These are phyloP conservation scores for Drosophila triauraria DNA, from an alignment of 1,140 invertebrate species.

Conservation along the genomic window DNA sequence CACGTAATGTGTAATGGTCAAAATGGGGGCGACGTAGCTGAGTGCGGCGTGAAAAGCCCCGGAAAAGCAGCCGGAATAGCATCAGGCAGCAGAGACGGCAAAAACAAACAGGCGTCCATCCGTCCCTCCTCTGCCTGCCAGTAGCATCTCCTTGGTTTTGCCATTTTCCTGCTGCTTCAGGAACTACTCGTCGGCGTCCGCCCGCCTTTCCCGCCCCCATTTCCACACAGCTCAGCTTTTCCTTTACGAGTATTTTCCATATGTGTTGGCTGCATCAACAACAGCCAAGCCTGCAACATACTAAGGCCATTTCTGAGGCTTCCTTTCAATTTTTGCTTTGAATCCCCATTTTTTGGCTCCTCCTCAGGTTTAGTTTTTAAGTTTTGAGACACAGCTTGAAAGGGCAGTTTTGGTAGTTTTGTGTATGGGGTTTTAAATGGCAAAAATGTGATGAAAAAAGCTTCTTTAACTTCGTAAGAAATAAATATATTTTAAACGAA, in stretches of 20 bases:
- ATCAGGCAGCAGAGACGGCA: constrained; percentile 62
- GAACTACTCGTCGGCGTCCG: constrained; percentile 1
- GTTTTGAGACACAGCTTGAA: neutral
- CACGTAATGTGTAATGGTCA: constrained; percentile 74
- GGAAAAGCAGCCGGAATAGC: constrained; percentile 79
- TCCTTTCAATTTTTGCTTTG: constrained; percentile 28
- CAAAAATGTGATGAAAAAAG: neutral
- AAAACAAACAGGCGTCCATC: constrained; percentile 67
- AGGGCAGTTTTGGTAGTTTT: neutral
- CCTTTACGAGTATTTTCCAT: constrained; percentile 54
- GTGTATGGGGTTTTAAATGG: neutral
- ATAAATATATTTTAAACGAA: too few species aligned
- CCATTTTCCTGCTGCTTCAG: constrained; percentile 31
- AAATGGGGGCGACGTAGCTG: constrained; percentile 26
- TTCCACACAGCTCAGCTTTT: constrained; percentile 19
- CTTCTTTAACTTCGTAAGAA: too few species aligned
- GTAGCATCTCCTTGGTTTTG: constrained; percentile 51
- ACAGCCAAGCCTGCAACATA: constrained; percentile 41
- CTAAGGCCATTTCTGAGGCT: constrained; percentile 32
- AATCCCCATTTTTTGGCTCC: neutral
- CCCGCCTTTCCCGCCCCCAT: neutral
- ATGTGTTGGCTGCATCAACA: constrained; percentile 58
- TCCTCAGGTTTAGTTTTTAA: neutral
- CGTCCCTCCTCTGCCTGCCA: constrained; percentile 24
- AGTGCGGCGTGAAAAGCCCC: constrained; percentile 60